These are phyloP conservation scores for Magallana angulata DNA, from an alignment of 1,140 invertebrate genomes.

Conservation along the genomic window DNA sequence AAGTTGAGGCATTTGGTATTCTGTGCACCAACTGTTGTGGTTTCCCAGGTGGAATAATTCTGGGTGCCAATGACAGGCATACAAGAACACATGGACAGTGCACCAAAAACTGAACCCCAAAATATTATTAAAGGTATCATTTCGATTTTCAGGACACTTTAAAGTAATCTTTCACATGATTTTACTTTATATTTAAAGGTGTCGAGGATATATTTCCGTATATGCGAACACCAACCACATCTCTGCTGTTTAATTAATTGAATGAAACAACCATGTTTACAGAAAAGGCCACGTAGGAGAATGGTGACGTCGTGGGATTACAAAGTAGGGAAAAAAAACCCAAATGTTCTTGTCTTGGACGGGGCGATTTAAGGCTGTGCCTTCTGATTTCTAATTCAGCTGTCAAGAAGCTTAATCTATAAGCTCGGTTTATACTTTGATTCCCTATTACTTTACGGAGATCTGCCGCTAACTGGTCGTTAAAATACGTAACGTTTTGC, in stretches of 20 bases:
- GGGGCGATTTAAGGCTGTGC: too few relatives aligned
- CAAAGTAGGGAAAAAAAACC: neutral
- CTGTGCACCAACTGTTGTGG: neutral
- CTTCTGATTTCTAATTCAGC: constrained; percentile 8
- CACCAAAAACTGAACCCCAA: neutral
- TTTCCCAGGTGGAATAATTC: neutral
- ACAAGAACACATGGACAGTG: neutral
- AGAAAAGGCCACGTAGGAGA: constrained; percentile 7
- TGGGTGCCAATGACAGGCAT: neutral
- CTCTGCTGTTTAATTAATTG: constrained; percentile 24
- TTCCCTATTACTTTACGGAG: too few relatives aligned
- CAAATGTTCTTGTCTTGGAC: too few relatives aligned
- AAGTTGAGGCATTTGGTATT: constrained; percentile 12
- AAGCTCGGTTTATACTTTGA: neutral
- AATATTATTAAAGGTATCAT: neutral
- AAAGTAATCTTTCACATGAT: constrained; percentile 1
- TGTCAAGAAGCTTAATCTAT: neutral
- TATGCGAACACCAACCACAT: constrained; percentile 33
- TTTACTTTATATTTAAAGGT: constrained; percentile 17
- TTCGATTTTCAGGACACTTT: neutral
- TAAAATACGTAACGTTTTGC: too few relatives aligned
- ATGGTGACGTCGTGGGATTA: neutral
- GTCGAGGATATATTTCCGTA: constrained; percentile 7
- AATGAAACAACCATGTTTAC: constrained; percentile 25
- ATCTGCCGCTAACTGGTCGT: too few relatives aligned